A percentile compares a stretch with the other conserved stretches of the same genome.
phyloP scores from a whole-genome alignment of 2,113 vertebrate genomes.

The Catagonus wagneri region DNA sequence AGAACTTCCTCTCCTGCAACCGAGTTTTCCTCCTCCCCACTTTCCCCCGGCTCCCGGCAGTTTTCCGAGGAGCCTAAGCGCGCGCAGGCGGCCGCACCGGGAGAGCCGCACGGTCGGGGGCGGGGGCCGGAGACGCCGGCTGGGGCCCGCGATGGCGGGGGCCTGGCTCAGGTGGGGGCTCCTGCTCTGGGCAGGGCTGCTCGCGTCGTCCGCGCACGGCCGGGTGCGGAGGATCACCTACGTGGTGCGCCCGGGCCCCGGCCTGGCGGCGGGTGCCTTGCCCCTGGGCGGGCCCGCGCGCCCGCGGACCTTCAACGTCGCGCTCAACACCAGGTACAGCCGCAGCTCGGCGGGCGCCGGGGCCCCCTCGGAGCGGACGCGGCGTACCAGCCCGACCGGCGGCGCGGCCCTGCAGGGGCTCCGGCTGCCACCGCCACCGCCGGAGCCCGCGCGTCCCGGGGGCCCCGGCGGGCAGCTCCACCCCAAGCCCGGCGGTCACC shows the following conservation, averaged over 20 bases:
- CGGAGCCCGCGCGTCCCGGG: constrained; percentile 74
- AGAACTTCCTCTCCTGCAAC: constrained; percentile 71
- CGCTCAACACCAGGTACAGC: constrained; percentile 87
- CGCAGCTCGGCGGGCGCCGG: constrained; percentile 84
- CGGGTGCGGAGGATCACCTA: constrained; percentile 91
- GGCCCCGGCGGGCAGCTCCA: constrained; percentile 83
- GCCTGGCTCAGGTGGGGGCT: constrained; percentile 89
- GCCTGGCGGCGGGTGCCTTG: constrained; percentile 72
- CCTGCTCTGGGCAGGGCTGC: constrained; percentile 86
- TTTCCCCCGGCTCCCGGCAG: constrained; percentile 63
- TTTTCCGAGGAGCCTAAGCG: constrained; percentile 46
- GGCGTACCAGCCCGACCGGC: constrained; percentile 90
- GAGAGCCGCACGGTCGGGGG: constrained; percentile 20
- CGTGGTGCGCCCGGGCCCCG: constrained; percentile 91
- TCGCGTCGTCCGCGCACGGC: constrained; percentile 86
- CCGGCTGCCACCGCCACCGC: constrained; percentile 72
- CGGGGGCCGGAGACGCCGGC: background rate
- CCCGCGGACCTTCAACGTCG: constrained; percentile 89
- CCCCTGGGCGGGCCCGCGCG: constrained; percentile 75
- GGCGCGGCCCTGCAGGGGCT: constrained; percentile 81
- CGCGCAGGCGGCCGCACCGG: constrained; percentile 16
- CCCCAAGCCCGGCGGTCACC: constrained; percentile 79
- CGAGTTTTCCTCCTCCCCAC: constrained; percentile 75
- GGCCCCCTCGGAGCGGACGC: constrained; percentile 89
- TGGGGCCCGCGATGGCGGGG: constrained; percentile 87